Base-by-base conservation (phyloP, 1,140 invertebrate species). In the Schlechtendalia chinensis region DNA sequence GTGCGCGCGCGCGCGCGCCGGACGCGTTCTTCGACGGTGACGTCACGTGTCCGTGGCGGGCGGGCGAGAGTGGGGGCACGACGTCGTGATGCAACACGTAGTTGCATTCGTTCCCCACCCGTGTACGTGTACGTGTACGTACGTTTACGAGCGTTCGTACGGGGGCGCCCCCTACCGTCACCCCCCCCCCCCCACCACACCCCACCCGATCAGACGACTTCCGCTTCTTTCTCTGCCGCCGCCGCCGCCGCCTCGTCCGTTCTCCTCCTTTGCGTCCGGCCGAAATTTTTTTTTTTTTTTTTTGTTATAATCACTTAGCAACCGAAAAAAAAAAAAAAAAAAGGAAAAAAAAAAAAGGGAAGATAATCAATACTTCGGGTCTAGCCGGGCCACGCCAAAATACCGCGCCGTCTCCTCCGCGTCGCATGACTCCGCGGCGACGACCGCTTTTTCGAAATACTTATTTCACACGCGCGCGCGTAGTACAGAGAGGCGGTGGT, bases 281-380 rank as follows among this genome's bases (percentile, higher is more conserved):
- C 74, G 32, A 77, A 77, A 56, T 54, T 74, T 54, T 74, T 74
- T 74, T 72, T 54, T 72, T 72, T 72, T 74, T 54, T 77, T 77
- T 77, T 77, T 59, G 54, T 59, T 77, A 77, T 77, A 77, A 77
- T 53, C 53, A 17, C 32, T 50, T 77, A 86, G 83, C 24, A 84
- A 84, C 85, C 87, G 87, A 84, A 87, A 75, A 75, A 47, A 67
- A 67, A 67, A 39, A n/a, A 84, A 87, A 67, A 56, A n/a, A n/a
- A n/a, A n/a, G n/a, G n/a, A n/a, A n/a, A n/a, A n/a, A n/a, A n/a
- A n/a, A 77, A 77, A 77, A 77, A 56, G 32, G 53, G 74, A 77
- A 77, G 74, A 77, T 77, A 77, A 77, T 77, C 74, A 77, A 77
- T 77, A 77, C 56, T 77, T 77, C 32, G 29, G 74, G 74, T 77